Conservation (phyloP, 2,113 vertebrate genomes). For the Numida meleagris region DNA sequence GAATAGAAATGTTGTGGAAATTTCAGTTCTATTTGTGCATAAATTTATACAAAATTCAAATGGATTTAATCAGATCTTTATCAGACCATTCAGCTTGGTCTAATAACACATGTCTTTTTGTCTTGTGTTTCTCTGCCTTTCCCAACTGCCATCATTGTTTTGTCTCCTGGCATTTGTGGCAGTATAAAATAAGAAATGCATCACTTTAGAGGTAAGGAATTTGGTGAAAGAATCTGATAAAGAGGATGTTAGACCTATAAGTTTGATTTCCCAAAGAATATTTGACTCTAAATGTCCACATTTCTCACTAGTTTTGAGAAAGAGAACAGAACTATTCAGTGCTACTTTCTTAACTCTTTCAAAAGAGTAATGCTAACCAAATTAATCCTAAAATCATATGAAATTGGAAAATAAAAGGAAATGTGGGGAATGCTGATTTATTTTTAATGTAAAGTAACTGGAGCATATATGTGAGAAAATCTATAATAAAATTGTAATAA, state of each 20-base stretch:
- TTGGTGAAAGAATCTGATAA: neutral
- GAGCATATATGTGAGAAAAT: accelerated
- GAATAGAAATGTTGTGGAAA: neutral
- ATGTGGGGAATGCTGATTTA: accelerated
- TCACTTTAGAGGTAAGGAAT: neutral
- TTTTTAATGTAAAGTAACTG: neutral
- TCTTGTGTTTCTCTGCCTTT: neutral
- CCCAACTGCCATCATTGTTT: neutral
- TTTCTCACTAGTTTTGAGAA: neutral
- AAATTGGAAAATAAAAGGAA: neutral
- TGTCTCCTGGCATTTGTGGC: neutral
- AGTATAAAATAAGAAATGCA: neutral
- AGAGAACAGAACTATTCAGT: neutral
- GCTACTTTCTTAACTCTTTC: neutral
- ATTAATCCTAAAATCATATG: neutral
- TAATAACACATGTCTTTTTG: neutral
- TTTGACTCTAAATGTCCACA: neutral
- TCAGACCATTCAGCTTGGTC: neutral
- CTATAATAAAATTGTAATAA: neutral
- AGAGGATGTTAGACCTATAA: neutral
- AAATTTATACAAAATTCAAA: neutral
- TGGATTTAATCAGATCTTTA: neutral
- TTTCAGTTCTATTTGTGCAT: neutral
- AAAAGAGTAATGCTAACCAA: neutral
- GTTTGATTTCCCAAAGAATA: neutral